These are phyloP conservation scores for Paramormyrops kingsleyae DNA, from an alignment of 2,113 vertebrate species.

Conservation along the genomic window DNA sequence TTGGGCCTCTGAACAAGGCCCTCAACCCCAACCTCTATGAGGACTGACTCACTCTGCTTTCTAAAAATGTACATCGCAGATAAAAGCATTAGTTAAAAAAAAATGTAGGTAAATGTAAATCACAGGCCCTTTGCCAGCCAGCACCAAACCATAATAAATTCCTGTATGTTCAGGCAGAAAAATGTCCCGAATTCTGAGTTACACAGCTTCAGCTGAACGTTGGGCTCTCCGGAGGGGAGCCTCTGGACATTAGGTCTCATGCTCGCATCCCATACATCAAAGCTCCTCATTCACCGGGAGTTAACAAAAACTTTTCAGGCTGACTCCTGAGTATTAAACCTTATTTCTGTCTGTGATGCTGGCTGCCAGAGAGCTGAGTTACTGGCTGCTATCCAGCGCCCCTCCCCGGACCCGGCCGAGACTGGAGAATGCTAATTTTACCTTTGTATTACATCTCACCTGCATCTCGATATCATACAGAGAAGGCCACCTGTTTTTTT, in stretches of 20 bases:
- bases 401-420: background rate
- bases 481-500: background rate
- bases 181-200: background rate
- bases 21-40: background rate
- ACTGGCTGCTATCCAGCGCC: background rate
- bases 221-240: background rate
- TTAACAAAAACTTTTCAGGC: background rate
- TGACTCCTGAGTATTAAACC: background rate
- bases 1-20: background rate
- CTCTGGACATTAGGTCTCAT: background rate
- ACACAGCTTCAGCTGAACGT: background rate
- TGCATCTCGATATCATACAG: background rate
- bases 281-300: background rate
- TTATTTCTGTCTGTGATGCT: background rate
- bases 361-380: background rate
- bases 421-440: background rate
- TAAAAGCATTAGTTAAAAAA: background rate
- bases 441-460: conserved; percentile 8
- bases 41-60: background rate
- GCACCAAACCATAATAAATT: background rate
- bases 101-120: background rate
- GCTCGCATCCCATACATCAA: background rate
- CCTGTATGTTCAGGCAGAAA: background rate
- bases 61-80: background rate
- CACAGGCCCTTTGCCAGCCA: background rate